Conservation (phyloP, 2,797 vertebrate species). For the Garrulus glandarius region DNA sequence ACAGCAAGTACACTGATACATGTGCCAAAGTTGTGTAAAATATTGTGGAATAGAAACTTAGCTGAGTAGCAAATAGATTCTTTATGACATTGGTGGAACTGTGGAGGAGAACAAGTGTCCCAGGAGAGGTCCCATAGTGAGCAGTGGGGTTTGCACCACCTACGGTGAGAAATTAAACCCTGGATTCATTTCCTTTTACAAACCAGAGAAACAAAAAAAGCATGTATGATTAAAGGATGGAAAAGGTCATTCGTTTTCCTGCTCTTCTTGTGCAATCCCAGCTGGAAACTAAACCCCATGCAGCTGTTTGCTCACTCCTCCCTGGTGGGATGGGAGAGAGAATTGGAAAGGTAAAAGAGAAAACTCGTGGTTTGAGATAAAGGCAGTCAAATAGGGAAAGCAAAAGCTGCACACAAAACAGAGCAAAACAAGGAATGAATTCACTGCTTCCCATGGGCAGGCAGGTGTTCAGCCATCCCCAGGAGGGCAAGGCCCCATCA, state of each 20-base stretch:
- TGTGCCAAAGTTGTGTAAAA: background rate
- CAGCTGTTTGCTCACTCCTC: background rate
- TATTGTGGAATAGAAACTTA: background rate
- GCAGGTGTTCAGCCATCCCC: background rate
- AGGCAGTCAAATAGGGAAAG: background rate
- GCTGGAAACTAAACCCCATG: background rate
- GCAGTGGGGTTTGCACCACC: background rate
- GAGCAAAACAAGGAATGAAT: background rate
- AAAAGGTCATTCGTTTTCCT: background rate
- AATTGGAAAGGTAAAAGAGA: background rate
- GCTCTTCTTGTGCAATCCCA: background rate
- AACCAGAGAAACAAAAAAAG: background rate
- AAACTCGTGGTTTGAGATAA: background rate
- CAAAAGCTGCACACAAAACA: background rate
- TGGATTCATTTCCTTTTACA: background rate
- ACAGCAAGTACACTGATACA: background rate
- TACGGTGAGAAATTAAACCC: background rate
- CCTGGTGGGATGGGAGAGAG: background rate
- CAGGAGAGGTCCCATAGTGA: background rate
- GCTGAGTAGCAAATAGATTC: background rate
- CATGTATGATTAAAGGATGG: background rate
- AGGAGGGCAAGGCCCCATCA: background rate
- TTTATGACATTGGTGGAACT: background rate
- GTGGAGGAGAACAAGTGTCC: background rate
- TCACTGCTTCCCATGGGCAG: background rate